Conservation (phyloP, 2,797 vertebrate genomes). For the Lutjanus argentimaculatus region DNA sequence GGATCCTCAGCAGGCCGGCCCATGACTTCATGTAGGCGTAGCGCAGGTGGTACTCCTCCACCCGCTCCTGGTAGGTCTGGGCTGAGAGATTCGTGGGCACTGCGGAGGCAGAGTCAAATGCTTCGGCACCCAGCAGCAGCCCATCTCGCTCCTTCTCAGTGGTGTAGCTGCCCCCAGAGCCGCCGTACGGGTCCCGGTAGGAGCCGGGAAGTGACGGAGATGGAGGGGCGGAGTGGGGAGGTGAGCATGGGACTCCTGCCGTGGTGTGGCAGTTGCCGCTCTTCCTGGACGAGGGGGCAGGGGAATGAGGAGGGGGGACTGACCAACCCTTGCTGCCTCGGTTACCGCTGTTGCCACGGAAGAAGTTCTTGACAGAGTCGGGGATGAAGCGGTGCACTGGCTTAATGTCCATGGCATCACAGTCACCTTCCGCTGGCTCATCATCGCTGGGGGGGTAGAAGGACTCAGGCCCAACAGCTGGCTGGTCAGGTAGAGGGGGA, state of each 20-base stretch:
- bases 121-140: conserved; percentile 84
- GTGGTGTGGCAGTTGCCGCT: conserved; percentile 66
- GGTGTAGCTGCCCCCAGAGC: conserved; percentile 83
- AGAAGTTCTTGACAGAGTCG: conserved; percentile 94
- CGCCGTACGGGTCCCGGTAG: conserved; percentile 82
- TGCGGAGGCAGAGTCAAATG: conserved; percentile 80
- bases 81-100: conserved; percentile 80
- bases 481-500: conserved; percentile 88
- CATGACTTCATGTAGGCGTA: conserved; percentile 99
- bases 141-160: conserved; percentile 84
- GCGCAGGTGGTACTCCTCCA: conserved; percentile 90
- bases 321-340: conserved; percentile 59
- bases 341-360: conserved; percentile 83
- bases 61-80: conserved; percentile 90
- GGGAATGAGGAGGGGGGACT: conserved; percentile 56
- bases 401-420: conserved; percentile 88
- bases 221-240: conserved; percentile 84
- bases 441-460: conserved; percentile 79
- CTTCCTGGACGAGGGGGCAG: conserved; percentile 46
- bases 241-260: conserved; percentile 87
- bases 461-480: conserved; percentile 84
- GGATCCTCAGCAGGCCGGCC: conserved; percentile 94
- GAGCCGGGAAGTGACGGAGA: conserved; percentile 86
- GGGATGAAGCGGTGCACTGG: conserved; percentile 92
- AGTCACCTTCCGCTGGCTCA: conserved; percentile 51